Base-by-base conservation (phyloP, 2,888 invertebrate genomes). In the Cybosia mesomella region DNA sequence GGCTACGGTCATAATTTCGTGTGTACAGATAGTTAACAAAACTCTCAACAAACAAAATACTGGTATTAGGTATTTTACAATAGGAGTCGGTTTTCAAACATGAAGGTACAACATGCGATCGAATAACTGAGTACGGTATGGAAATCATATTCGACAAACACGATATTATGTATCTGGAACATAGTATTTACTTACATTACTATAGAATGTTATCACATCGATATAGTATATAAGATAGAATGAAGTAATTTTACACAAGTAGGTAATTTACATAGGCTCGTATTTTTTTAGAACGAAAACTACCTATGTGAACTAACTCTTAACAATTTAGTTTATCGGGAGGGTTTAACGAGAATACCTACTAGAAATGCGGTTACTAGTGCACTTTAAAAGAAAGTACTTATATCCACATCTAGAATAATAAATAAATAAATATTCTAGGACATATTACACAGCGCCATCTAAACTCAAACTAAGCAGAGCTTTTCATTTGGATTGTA, bases 1-100 rank as follows among this genome's bases (percentile, higher is more conserved):
- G 28, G 55, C 49, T 54, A 54, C 13, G 5, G 18, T 55, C 13
- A 55, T 55, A 24, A 28, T 61, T 61, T 49, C 61, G 49, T 61
- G 61, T 32, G n/a, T 32, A 49, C 13, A 3, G 15, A 53, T 62
- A 62, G 49, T 62, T 49, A 60, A 28, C 49, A 43, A 32, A 9
- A n/a, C 49, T 61, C 49, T 24, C 13, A 61, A 7, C 28, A 10
- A 64, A 62, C 69, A 71, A 72, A 77, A 59, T 54, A 72, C 67
- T 24, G 39, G 36, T 66, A 28, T 62, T 64, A n/a, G n/a, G n/a
- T n/a, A 28, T 64, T 76, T 58, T 67, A 69, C 66, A 67, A 69
- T 54, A 61, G n/a, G 32, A 55, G 66, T 68, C 32, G 43, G 59
- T 77, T 72, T 72, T 64, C 36, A 32, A 66, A 39, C n/a, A 58